Base-by-base conservation (phyloP, 2,888 invertebrate species). In the Melanophora roralis region DNA sequence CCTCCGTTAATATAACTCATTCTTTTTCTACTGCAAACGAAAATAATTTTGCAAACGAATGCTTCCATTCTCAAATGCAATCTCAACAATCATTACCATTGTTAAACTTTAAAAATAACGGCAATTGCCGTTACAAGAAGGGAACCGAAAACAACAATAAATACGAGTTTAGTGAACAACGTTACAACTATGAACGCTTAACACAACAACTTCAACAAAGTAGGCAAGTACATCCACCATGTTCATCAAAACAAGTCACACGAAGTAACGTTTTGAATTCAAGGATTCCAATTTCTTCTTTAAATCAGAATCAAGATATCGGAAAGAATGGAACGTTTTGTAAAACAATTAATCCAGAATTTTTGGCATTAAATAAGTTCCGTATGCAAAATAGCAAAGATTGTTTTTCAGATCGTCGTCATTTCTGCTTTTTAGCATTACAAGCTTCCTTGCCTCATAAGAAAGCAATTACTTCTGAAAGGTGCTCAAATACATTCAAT, bases 121-220 rank as follows among this genome's bases (percentile, higher is more conserved):
- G 14, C 9, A 32, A 59, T 14, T 12, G 3, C 21, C 12, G 23
- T 19, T 23, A 45, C 45, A 16, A 3, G 12, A 21, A 12, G 7
- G 32, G 12, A 12, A 57, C 19, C 3, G 49, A 38, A 43, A 47
- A 47, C 38, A 55, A 2, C 11, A 53, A 14, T 27, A 64, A 45
- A n/a, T 67, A n/a, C 32, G 36, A 69, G 27, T 64, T 74, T 21
- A 78, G 64, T 12, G 64, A 74, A 27, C 78, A 64, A 69, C 78
- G 78, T 36, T 64, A 43, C 53, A 78, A 65, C 57, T 78, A 78
- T 51, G 78, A 78, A 59, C 62, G 64, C 2, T 38, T 74, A 23
- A n/a, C 27, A 60, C 45, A 65, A 47, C 47, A 47, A 55, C 57
- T 38, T 27, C 45, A 34, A 8, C 51, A 40, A 27, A 27, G 4